Base-by-base conservation (phyloP, 1,140 invertebrate species). In the Riptortus pedestris region DNA sequence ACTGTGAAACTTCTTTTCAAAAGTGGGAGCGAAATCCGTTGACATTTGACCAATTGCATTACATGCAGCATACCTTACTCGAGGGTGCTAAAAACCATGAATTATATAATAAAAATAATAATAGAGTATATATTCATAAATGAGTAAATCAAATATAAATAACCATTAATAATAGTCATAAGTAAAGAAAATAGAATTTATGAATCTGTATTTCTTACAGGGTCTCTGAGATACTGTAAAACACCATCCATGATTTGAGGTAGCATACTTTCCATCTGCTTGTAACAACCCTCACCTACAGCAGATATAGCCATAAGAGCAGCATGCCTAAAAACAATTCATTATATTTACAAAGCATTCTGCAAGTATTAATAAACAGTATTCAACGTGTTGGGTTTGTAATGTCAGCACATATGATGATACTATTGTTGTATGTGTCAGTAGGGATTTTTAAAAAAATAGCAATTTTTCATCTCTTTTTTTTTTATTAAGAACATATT, bases 21-120 rank as follows among this genome's bases (percentile, higher is more conserved):
- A 96, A 9, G 81, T 80, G 3, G 94, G 94, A 4, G 93, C 93
- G 80, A 99, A 99, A 76, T 99, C 97, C 14, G 94, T 93, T 0
- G 93, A 92, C 91, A 99, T 96, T 78, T 99, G 96, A 16, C 97
- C 97, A 43, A 99, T 83, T n/a, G 95, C 93, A 79, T 99, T 99
- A 73, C 97, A 99, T 52, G 93, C 92, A 27, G 97, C 96, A 73
- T 98, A 98, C 48, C 93, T 81, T 0, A 97, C 94, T 67, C 93
- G 79, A 14, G 92, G 92, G 79, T 96, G 92, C 83, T 89, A 69
- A 18, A 76, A 78, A 69, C 67, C 48, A 69, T 57, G 2, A 27
- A 26, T 22, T 14, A 29, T 5, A 24, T 57, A 57, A 69, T 67
- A 59, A n/a, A n/a, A n/a, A n/a, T n/a, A n/a, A 65, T 58, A 64